Percentiles rank a stretch among this genome's conserved stretches.
These are phyloP conservation scores for Leptopilina drosophilae DNA, from an alignment of 2,888 invertebrate genomes.

Conservation along the genomic window DNA sequence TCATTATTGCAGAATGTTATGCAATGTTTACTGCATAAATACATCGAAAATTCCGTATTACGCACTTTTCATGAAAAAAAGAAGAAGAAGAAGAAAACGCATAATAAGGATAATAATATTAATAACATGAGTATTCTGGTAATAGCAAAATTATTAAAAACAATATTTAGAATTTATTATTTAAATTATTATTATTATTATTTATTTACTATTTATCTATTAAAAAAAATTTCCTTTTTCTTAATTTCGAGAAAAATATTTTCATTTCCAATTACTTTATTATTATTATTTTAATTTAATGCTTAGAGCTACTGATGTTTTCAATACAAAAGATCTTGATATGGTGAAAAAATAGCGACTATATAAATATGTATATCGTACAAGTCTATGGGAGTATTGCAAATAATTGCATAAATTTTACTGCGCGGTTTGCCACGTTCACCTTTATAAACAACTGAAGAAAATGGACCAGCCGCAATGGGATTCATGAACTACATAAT, in stretches of 20 bases:
- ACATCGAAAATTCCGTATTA: too few relatives aligned
- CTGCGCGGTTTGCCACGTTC: conserved; percentile 30
- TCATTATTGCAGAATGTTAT: background rate
- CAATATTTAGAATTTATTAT: too few relatives aligned
- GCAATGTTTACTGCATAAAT: background rate
- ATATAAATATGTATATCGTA: background rate
- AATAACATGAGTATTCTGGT: too few relatives aligned
- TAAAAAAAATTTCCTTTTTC: too few relatives aligned
- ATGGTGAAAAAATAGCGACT: conserved; percentile 9
- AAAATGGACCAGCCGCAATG: conserved; percentile 10
- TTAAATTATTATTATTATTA: too few relatives aligned
- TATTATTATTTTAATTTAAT: background rate
- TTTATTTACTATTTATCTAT: too few relatives aligned
- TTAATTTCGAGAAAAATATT: too few relatives aligned
- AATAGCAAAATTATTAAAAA: too few relatives aligned
- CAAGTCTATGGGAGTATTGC: background rate
- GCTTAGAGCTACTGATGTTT: background rate
- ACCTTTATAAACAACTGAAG: conserved; percentile 8
- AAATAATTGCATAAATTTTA: conserved; percentile 25
- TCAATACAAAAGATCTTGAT: conserved; percentile 6
- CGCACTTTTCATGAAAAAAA: too few relatives aligned
- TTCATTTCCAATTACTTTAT: too few relatives aligned
- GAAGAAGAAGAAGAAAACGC: too few relatives aligned
- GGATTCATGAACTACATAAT: background rate
- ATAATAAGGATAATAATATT: too few relatives aligned